Percentiles rank a stretch among this genome's conserved stretches.
phyloP scores from a whole-genome alignment of 2,797 vertebrate species.

The Crossoptilon crossoptilon region DNA sequence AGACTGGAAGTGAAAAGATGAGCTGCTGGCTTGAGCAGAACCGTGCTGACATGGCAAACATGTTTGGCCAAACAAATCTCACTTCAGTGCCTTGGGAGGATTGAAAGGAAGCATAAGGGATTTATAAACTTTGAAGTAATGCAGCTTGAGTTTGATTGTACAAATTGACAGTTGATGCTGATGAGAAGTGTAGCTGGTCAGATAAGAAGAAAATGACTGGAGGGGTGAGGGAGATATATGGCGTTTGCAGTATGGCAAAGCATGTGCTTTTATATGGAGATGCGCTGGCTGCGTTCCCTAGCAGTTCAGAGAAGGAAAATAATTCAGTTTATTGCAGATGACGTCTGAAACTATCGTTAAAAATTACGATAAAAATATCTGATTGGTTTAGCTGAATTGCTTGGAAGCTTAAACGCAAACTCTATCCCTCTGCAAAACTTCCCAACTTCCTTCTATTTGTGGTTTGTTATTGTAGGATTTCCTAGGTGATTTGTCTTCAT shows the following conservation, averaged over 20 bases:
- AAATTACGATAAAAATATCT: not conserved
- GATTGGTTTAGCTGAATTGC: not conserved
- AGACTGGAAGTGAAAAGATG: constrained; percentile 1
- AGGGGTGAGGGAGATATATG: not conserved
- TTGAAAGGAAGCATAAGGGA: not conserved
- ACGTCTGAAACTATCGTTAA: constrained; percentile 10
- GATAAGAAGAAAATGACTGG: not conserved
- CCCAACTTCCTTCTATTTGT: not conserved
- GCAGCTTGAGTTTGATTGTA: not conserved
- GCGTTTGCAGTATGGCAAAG: not conserved
- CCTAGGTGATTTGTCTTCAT: not conserved
- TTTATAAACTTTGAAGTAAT: not conserved
- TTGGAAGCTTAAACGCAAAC: constrained; percentile 18
- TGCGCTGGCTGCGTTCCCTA: not conserved
- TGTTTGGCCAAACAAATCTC: not conserved
- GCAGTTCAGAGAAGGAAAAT: not conserved
- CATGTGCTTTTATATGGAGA: not conserved
- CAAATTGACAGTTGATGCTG: not conserved
- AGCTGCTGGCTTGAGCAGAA: not conserved
- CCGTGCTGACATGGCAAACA: not conserved
- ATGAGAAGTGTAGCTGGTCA: not conserved
- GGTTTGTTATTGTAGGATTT: not conserved
- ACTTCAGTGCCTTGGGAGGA: not conserved
- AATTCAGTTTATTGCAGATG: not conserved
- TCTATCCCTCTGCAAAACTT: constrained; percentile 4